These are phyloP conservation scores for Desmophyllum pertusum DNA, from an alignment of 92 coral and sea anemone species.

Conservation along the genomic window DNA sequence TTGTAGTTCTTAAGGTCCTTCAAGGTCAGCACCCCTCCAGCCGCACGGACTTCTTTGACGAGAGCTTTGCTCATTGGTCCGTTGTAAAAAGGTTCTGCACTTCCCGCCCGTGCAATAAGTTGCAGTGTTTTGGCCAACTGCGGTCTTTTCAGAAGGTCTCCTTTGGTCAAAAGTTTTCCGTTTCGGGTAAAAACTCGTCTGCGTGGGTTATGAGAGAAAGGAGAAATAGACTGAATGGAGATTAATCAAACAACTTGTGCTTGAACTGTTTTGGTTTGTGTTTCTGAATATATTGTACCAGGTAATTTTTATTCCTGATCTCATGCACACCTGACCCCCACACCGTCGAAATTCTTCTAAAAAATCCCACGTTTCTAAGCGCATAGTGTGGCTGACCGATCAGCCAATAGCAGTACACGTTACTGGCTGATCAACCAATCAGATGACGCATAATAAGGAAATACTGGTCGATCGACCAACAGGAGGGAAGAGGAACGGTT, in stretches of 20 bases:
- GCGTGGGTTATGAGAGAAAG: background rate
- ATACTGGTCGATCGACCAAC: no score
- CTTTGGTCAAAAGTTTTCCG: conserved; percentile 84
- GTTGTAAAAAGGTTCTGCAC: conserved; percentile 82
- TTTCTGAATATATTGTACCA: background rate
- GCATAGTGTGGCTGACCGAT: background rate
- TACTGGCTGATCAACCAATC: no score
- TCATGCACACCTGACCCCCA: background rate
- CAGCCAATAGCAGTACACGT: no score
- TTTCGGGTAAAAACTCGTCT: conserved; percentile 73
- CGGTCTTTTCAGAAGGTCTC: conserved; percentile 85
- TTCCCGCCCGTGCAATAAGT: conserved; percentile 81
- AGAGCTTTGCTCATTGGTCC: conserved; percentile 79
- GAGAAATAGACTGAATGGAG: no score
- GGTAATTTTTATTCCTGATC: background rate
- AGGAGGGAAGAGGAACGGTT: no score
- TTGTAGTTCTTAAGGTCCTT: conserved; percentile 84
- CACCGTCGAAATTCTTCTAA: background rate
- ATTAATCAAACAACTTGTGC: background rate
- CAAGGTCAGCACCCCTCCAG: conserved; percentile 82
- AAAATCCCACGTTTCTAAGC: background rate
- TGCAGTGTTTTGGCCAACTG: conserved; percentile 81
- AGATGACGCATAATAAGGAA: no score
- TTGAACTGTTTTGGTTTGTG: background rate
- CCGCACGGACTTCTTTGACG: conserved; percentile 81